Base-by-base conservation (phyloP, 2,797 vertebrate genomes). In the Echeneis naucrates region DNA sequence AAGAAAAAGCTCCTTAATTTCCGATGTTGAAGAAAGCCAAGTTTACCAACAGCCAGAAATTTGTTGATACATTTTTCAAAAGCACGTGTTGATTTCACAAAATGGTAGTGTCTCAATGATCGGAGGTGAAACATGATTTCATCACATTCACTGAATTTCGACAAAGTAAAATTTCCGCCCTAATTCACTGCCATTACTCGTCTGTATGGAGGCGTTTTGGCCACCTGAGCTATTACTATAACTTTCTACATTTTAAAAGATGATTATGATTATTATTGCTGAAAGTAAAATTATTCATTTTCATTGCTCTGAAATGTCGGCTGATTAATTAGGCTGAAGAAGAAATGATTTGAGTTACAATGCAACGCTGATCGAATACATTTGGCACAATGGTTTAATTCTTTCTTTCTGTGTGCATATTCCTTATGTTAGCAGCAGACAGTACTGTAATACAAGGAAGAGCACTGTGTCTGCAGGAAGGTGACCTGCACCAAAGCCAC, bases 401-500 rank as follows among this genome's bases (percentile, higher is more conserved):
- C 4, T 16, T 13, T 23, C 23, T 50, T 63, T n/a, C 10, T n/a
- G 4, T 30, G 42, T 40, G 19, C 7, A 19, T 10, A 14, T 48
- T 45, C 14, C 3, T 24, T n/a, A 9, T 2, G 44, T 60, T 21
- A 4, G 17, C 32, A n/a, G 10, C 60, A 21, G 21, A 35, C 7
- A 35, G 16, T 48, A 13, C 14, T 33, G 3, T 26, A 40, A 19
- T 21, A 14, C 16, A 63, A 40, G 2, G 59, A 24, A 17, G 17
- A 48, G 17, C 8, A 24, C 16, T 30, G 33, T 13, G 26, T 47
- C 30, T 64, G 35, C 38, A 17, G 16, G 13, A 68, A 87, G 70
- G 76, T 83, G 75, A 86, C 77, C 61, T 2, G 48, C 32, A 57
- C 23, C 45, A 26, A 42, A 68, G 68, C 59, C 24, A 57, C 63